A percentile compares a stretch with the other conserved stretches of the same genome.
Conservation (phyloP, 2,797 vertebrate genomes). For the Arctocebus calabarensis region DNA sequence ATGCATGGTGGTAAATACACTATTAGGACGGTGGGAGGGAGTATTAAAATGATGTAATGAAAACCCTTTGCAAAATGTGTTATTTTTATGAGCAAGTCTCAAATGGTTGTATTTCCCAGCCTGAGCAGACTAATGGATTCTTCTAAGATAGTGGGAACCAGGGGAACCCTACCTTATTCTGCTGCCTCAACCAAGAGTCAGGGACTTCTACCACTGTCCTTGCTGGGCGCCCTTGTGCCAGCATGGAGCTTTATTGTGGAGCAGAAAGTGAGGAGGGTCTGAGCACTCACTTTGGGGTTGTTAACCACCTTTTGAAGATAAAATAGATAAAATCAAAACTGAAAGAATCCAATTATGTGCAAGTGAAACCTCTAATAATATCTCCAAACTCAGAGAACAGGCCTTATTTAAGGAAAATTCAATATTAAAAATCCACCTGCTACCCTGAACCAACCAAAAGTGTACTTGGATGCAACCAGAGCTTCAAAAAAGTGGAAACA, state of each 20-base stretch:
- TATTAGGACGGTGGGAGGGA: accelerated
- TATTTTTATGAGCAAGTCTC: not conserved
- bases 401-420: not conserved
- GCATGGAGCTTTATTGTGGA: accelerated
- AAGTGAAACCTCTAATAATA: accelerated
- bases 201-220: accelerated
- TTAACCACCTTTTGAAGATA: accelerated
- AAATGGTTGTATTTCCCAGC: not conserved
- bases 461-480: accelerated
- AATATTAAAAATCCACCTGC: accelerated
- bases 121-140: not conserved
- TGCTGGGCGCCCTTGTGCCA: accelerated
- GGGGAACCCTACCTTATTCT: accelerated
- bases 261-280: accelerated
- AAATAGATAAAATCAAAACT: not conserved
- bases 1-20: accelerated
- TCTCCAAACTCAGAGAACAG: accelerated
- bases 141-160: too few species aligned
- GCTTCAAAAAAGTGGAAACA: accelerated
- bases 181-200: accelerated
- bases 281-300: accelerated
- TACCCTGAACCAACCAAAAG: not conserved
- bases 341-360: accelerated
- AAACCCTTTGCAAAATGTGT: not conserved
- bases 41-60: accelerated